Percentiles rank a stretch among this genome's conserved stretches.
Evolutionary conservation across 2,113 vertebrate genomes (phyloP).

Genomic region (Orycteropus afer): DNA sequence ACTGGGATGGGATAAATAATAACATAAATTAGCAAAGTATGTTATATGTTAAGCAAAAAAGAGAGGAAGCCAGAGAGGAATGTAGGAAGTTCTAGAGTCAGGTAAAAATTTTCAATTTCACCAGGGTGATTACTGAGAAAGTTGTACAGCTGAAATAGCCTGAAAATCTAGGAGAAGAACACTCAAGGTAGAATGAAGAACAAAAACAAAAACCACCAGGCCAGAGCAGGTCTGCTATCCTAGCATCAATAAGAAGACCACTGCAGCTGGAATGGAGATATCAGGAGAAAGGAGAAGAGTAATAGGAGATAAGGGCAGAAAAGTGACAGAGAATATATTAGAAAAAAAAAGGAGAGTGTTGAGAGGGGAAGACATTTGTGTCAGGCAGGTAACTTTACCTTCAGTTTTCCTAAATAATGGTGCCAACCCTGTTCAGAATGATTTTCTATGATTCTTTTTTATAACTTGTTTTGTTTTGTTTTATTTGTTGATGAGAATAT

Average conservation of each 20-base stretch:
- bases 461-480: too few relatives aligned
- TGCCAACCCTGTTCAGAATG: neutral
- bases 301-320: neutral
- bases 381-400: neutral
- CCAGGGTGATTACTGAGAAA: neutral
- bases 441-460: too few relatives aligned
- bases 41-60: neutral
- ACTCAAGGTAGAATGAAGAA: neutral
- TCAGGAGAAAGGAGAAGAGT: neutral
- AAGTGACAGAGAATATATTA: neutral
- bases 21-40: neutral
- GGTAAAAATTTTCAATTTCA: neutral
- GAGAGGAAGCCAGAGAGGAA: neutral
- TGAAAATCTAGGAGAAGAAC: neutral
- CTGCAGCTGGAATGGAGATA: neutral
- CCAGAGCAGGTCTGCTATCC: neutral
- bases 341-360: too few relatives aligned
- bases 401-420: neutral
- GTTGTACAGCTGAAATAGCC: neutral
- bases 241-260: neutral
- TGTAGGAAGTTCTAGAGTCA: rapidly evolving
- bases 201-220: neutral
- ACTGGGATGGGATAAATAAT: neutral
- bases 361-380: neutral
- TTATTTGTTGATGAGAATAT: too few relatives aligned